Conservation (phyloP, 2,888 invertebrate genomes). For the Notocelia uddmanniana region DNA sequence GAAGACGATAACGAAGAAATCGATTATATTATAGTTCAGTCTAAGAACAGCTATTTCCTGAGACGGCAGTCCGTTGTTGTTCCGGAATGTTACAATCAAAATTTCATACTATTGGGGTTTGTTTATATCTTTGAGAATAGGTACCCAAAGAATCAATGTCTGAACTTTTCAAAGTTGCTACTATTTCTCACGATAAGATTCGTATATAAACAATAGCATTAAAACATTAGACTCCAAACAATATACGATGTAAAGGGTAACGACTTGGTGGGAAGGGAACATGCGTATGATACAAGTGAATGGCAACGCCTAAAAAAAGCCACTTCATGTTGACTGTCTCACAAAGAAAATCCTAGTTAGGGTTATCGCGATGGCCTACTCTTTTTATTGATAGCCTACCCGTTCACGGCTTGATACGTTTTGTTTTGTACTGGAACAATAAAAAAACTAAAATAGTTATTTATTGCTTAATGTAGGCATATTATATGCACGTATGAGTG, state of each 20-base stretch:
- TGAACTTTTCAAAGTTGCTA: conserved; percentile 19
- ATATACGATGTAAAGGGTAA: conserved; percentile 38
- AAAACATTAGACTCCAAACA: conserved; percentile 36
- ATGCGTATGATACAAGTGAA: conserved; percentile 31
- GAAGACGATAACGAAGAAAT: conserved; percentile 32
- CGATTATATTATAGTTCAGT: neutral
- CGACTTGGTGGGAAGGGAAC: conserved; percentile 41
- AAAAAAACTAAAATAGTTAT: no score
- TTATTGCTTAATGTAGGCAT: no score
- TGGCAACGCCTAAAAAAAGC: conserved; percentile 18
- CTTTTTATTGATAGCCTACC: neutral
- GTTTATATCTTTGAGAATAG: neutral
- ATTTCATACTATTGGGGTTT: neutral
- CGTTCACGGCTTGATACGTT: neutral
- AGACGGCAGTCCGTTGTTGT: neutral
- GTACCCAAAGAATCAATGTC: conserved; percentile 14
- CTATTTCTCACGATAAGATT: conserved; percentile 40
- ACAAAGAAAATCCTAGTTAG: neutral
- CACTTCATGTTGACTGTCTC: conserved; percentile 1
- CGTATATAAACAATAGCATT: conserved; percentile 34
- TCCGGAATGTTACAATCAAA: neutral
- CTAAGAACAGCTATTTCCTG: neutral
- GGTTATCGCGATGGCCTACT: conserved; percentile 12
- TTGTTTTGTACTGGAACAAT: neutral
- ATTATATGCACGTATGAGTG: no score